A percentile compares a stretch with the other conserved stretches of the same genome.
Evolutionary conservation across 2,797 vertebrate species (phyloP).

Genomic region (Lateolabrax maculatus): DNA sequence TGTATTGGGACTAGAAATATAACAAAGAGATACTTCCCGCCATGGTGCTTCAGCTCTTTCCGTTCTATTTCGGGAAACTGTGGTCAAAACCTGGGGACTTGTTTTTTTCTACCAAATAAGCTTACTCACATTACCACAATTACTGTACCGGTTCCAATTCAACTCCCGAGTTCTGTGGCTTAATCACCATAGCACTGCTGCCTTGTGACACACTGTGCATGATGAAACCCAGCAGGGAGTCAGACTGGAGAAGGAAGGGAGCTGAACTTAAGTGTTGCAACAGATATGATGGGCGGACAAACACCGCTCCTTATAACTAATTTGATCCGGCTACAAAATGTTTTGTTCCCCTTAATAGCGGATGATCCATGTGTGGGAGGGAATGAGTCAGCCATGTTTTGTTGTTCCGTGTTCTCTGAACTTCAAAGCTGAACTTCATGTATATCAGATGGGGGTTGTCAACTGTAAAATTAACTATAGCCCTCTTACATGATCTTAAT

Average conservation of each 20-base stretch:
- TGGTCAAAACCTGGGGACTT: conserved; percentile 54
- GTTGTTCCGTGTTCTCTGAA: conserved; percentile 75
- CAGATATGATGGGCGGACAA: conserved; percentile 76
- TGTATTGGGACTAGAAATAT: conserved; percentile 9
- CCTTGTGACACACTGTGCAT: conserved; percentile 78
- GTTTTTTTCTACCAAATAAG: conserved; percentile 40
- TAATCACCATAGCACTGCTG: conserved; percentile 77
- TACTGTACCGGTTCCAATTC: conserved; percentile 66
- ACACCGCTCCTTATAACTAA: conserved; percentile 72
- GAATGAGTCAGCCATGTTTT: conserved; percentile 76
- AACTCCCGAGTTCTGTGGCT: conserved; percentile 68
- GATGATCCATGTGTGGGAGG: conserved; percentile 77
- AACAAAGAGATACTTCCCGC: conserved; percentile 42
- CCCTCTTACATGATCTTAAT: conserved; percentile 23
- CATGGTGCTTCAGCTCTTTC: conserved; percentile 27
- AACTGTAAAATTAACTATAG: conserved; percentile 41
- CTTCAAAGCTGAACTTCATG: conserved; percentile 49
- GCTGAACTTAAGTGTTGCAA: conserved; percentile 75
- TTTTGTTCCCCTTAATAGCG: conserved; percentile 77
- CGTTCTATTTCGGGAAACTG: conserved; percentile 45
- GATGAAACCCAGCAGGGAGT: conserved; percentile 83
- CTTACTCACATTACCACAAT: conserved; percentile 66
- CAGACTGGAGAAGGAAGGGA: conserved; percentile 68
- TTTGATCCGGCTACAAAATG: conserved; percentile 73
- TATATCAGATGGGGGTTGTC: conserved; percentile 13